Percentiles rank a stretch among this genome's conserved stretches.
These are phyloP conservation scores for Hypercompe scribonia DNA, from an alignment of 2,888 invertebrate genomes.

Conservation along the genomic window DNA sequence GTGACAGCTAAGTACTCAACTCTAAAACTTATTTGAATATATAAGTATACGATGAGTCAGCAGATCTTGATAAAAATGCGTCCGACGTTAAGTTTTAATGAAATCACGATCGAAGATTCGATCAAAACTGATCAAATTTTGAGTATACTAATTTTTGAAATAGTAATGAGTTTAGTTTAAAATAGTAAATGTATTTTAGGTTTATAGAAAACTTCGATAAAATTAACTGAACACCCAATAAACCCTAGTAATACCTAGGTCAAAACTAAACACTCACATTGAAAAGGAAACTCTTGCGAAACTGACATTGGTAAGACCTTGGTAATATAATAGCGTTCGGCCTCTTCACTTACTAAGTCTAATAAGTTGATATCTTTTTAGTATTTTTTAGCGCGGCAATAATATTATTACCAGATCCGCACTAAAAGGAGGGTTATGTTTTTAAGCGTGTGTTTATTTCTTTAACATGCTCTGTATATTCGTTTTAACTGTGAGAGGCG, in stretches of 20 bases:
- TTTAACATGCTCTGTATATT: too few relatives aligned
- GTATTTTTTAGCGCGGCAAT: background rate
- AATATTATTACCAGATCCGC: background rate
- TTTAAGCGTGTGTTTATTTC: background rate
- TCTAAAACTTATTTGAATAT: background rate
- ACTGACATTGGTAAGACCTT: background rate
- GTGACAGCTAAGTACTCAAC: background rate
- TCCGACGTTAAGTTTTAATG: too few relatives aligned
- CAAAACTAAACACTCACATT: background rate
- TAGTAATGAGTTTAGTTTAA: background rate
- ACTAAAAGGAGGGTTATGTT: background rate
- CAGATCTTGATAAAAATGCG: too few relatives aligned
- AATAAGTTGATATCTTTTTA: background rate
- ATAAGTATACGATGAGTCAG: background rate
- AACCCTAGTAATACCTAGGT: background rate
- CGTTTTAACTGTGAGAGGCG: too few relatives aligned
- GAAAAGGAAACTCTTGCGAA: background rate
- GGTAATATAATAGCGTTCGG: background rate
- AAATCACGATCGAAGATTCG: too few relatives aligned
- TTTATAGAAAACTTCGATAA: background rate
- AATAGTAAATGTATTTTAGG: background rate
- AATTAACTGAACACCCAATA: background rate
- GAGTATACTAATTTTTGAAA: background rate
- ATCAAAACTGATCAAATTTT: too few relatives aligned
- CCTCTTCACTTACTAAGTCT: background rate